phyloP scores from a whole-genome alignment of 53 echinoderm and acorn worm species.

The Stichopus horrens region DNA sequence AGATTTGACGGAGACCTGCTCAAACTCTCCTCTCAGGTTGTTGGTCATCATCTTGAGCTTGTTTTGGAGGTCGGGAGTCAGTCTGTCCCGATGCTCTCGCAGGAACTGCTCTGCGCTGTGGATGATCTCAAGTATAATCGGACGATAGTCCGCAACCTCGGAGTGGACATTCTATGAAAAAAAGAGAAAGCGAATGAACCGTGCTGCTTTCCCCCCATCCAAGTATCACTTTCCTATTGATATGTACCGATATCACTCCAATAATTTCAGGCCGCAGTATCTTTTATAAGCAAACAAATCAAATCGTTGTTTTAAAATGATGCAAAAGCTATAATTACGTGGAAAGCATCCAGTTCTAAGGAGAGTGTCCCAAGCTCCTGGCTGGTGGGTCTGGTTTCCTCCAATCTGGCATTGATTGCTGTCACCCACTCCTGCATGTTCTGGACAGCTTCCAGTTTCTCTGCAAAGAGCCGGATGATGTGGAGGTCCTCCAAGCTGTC shows the following conservation, averaged over 20 bases:
- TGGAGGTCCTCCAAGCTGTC: constrained; percentile 88
- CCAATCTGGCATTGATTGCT: constrained; percentile 66
- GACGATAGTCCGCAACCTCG: constrained; percentile 84
- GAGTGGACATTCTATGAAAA: constrained; percentile 70
- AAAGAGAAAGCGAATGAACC: neutral
- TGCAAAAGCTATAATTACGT: constrained; percentile 43
- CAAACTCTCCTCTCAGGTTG: constrained; percentile 82
- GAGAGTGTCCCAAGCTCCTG: constrained; percentile 70
- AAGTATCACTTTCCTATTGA: no score
- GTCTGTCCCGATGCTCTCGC: constrained; percentile 85
- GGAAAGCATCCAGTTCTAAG: constrained; percentile 78
- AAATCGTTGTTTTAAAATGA: neutral
- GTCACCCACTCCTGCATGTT: constrained; percentile 83
- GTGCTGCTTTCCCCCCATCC: neutral
- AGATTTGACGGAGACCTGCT: constrained; percentile 83
- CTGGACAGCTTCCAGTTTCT: constrained; percentile 90
- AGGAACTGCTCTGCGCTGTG: constrained; percentile 97
- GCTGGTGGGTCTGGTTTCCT: constrained; percentile 74
- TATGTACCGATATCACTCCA: no score
- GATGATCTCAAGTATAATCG: constrained; percentile 85
- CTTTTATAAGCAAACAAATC: no score
- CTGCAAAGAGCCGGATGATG: constrained; percentile 85
- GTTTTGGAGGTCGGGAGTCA: constrained; percentile 85
- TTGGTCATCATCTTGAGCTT: constrained; percentile 89
- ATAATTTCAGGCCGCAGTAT: no score